Evolutionary conservation across 1,140 invertebrate genomes (phyloP).

Genomic region (Drosophila simulans): DNA sequence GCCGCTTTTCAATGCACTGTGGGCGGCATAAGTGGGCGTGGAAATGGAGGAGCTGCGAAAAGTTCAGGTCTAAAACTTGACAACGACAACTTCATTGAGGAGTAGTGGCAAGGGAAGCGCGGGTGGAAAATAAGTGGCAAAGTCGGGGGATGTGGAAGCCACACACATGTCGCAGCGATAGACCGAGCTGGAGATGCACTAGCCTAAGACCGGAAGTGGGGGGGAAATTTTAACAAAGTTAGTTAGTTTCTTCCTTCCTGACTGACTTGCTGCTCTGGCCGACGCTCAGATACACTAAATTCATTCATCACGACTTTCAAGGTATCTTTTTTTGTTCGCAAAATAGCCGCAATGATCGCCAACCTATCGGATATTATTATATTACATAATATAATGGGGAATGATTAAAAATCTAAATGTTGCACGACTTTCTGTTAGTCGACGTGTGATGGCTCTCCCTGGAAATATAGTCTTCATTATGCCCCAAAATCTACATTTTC

Average conservation of each 20-base stretch:
- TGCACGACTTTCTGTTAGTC: conserved; percentile 3
- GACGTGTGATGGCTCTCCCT: conserved; percentile 68
- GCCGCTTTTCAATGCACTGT: conserved; percentile 63
- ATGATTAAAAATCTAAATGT: background rate
- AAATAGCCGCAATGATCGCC: no score
- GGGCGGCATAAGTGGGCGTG: background rate
- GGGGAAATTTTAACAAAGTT: conserved; percentile 73
- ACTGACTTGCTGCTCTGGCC: conserved; percentile 20
- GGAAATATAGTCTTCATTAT: conserved; percentile 55
- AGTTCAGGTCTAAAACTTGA: conserved; percentile 80
- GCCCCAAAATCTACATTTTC: no score
- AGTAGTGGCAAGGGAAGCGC: conserved; percentile 28
- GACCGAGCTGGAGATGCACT: conserved; percentile 8
- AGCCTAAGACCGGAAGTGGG: conserved; percentile 29
- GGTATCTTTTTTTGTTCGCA: no score
- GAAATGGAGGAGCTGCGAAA: conserved; percentile 40
- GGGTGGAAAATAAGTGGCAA: conserved; percentile 20
- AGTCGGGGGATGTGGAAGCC: background rate
- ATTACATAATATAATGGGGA: no score
- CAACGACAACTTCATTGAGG: conserved; percentile 77
- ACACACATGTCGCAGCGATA: background rate
- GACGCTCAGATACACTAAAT: conserved; percentile 16
- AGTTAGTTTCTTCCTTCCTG: conserved; percentile 79
- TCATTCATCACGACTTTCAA: no score
- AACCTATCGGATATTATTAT: no score